phyloP scores from a whole-genome alignment of 2,888 invertebrate species.

The Ectemnius continuus region DNA sequence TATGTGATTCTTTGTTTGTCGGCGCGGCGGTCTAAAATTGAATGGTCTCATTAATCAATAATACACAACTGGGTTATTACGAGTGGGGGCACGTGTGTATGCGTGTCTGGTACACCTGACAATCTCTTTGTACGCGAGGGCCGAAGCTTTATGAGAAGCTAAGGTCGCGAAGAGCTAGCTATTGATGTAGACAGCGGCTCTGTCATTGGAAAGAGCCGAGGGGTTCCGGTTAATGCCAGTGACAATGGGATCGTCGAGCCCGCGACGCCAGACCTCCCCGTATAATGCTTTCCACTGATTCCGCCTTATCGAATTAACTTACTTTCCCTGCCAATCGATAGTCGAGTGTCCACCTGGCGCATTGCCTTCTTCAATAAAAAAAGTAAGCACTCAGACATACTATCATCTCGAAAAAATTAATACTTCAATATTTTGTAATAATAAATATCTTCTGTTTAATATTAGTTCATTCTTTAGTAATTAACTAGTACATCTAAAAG shows the following conservation, averaged over 20 bases:
- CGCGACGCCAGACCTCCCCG: too few species aligned
- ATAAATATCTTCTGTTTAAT: too few species aligned
- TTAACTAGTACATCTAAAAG: too few species aligned
- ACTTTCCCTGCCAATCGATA: background rate
- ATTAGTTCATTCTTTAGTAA: too few species aligned
- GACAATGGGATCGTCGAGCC: too few species aligned
- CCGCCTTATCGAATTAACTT: constrained; percentile 1
- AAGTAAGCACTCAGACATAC: too few species aligned
- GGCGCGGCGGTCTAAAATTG: background rate
- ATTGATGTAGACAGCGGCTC: too few species aligned
- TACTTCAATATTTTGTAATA: too few species aligned
- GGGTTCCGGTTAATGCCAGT: too few species aligned
- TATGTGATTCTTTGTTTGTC: background rate
- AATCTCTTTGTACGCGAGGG: background rate
- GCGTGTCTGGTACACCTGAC: background rate
- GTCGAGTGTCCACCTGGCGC: background rate
- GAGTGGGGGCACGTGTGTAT: too few species aligned
- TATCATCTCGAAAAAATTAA: too few species aligned
- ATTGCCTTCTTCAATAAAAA: background rate
- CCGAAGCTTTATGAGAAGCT: background rate
- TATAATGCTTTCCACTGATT: background rate
- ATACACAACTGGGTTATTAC: background rate
- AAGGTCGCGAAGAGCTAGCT: background rate
- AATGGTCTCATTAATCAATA: background rate
- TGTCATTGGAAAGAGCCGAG: too few species aligned